These are phyloP conservation scores for Sebastes reedi DNA, from an alignment of 2,797 vertebrate genomes.

Conservation along the genomic window DNA sequence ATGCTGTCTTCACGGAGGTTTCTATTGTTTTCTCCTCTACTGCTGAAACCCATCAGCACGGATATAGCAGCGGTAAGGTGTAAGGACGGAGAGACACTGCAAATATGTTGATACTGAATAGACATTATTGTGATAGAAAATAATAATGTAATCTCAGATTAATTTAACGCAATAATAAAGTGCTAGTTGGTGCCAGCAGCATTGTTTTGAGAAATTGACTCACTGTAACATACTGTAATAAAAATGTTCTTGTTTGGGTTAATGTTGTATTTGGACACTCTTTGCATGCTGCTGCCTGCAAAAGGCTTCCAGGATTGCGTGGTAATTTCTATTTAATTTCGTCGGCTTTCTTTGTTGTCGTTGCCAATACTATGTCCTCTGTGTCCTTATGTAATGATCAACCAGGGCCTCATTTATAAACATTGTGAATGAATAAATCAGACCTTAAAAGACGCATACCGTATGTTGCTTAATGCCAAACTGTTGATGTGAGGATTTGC, in stretches of 20 bases:
- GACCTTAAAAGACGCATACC: background rate
- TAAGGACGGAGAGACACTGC: background rate
- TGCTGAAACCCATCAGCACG: conserved; percentile 4
- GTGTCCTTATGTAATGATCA: background rate
- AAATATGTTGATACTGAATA: background rate
- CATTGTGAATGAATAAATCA: background rate
- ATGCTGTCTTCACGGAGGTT: conserved; percentile 56
- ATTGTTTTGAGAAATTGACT: background rate
- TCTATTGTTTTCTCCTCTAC: conserved; percentile 40
- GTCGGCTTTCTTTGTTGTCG: background rate
- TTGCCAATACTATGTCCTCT: background rate
- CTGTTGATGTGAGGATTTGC: background rate
- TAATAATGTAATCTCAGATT: background rate
- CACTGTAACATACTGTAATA: background rate
- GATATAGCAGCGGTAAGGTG: background rate
- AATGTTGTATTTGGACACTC: background rate
- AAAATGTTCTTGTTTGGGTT: background rate
- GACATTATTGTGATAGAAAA: background rate
- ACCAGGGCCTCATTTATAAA: background rate
- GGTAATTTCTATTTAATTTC: background rate
- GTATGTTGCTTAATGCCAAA: background rate
- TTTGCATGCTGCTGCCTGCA: background rate
- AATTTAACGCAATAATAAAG: background rate
- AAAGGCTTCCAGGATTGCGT: background rate
- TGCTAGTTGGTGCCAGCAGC: background rate